phyloP scores from a whole-genome alignment of 2,888 invertebrate species.

The Pollenia griseotomentosa region DNA sequence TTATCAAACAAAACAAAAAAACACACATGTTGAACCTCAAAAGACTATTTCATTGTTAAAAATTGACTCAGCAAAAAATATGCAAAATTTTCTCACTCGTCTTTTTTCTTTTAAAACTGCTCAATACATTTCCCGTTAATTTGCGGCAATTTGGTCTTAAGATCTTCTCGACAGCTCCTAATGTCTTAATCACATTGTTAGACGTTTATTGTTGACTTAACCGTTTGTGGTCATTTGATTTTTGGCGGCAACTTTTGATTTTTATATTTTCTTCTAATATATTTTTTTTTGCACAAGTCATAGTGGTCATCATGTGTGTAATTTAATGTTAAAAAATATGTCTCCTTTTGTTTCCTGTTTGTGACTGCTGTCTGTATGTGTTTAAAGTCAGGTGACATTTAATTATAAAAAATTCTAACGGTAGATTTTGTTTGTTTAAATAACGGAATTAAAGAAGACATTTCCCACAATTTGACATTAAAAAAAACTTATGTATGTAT shows the following conservation, averaged over 20 bases:
- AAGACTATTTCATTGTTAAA: conserved; percentile 44
- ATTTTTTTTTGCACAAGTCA: conserved; percentile 40
- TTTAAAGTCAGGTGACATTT: conserved; percentile 59
- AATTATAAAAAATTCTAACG: not conserved
- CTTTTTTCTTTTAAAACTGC: not conserved
- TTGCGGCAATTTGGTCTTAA: conserved; percentile 56
- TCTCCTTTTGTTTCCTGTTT: conserved; percentile 55
- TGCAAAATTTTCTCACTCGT: conserved; percentile 41
- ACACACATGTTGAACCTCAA: conserved; percentile 13
- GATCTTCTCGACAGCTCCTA: conserved; percentile 42
- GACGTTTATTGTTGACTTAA: conserved; percentile 57
- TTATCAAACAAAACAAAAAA: not conserved
- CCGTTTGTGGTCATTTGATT: conserved; percentile 68
- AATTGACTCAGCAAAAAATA: conserved; percentile 74
- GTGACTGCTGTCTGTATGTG: conserved; percentile 18
- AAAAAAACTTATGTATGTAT: not conserved
- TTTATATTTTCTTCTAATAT: not conserved
- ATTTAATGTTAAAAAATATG: conserved; percentile 27
- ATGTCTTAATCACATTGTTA: conserved; percentile 68
- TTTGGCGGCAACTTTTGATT: conserved; percentile 52
- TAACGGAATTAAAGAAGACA: not conserved
- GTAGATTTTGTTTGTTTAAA: not conserved
- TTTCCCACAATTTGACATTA: not conserved
- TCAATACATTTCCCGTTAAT: conserved; percentile 45
- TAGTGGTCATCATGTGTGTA: conserved; percentile 34